Evolutionary conservation across 2,888 invertebrate genomes (phyloP), one percentile per base, ranked within the genome.

Genomic region (Chymomyza amoena): DNA sequence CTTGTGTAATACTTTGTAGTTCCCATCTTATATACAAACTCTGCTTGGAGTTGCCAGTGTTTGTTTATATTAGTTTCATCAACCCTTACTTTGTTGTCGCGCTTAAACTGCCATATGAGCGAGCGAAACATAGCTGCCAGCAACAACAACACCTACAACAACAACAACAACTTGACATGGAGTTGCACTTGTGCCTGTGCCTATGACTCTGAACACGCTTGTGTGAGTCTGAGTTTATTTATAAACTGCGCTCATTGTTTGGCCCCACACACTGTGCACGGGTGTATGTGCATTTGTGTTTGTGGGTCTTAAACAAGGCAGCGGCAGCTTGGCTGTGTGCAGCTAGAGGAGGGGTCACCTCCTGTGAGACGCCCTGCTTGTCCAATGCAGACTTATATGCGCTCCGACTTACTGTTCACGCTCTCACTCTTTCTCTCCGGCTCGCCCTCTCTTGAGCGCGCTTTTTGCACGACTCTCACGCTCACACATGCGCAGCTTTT

Each of bases 231-330:
- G 72, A 71, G 76, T 76, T 79, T 81, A 81, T 80, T 79, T 79
- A 76, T 81, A 81, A 80, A 79, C 81, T 81, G 72, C 70, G 79
- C 79, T 81, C 79, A 79, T 79, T 80, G 79, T 68, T 80, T 70
- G 68, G 39, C 71, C 68, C 73, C 73, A 70, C 73, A 73, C 70
- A 70, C 73, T 51, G 18, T 13, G 10, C 16, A 10, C 50, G 36
- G 57, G 20, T 60, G 9, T 69, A 20, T 61, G n/a, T 63, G n/a
- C 45, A 25, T 60, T 39, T 18, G n/a, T 64, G 45, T 51, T 36
- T 63, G 50, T 66, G 36, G 52, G 36, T 70, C 56, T 68, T 61
- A 45, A 45, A 45, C 39, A 32, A 32, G 39, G 10, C 20, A 9
- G 15, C 4, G 18, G 16, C 54, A 54, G 54, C 54, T 54, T 54